These are phyloP conservation scores for Pocillopora grandis DNA, from an alignment of 92 coral and sea anemone genomes.

Conservation along the genomic window DNA sequence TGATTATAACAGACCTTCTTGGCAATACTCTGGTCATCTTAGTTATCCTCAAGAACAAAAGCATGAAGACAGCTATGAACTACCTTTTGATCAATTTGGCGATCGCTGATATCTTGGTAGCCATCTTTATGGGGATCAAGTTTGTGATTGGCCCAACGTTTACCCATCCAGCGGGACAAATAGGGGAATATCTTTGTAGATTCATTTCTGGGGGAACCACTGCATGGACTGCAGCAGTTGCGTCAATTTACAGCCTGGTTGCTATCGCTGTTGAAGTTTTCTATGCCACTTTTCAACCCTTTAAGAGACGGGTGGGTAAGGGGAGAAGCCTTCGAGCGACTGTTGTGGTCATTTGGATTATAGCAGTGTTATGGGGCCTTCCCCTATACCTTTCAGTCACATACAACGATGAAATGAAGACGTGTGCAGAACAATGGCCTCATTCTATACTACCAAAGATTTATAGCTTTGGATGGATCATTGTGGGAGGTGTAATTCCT, in stretches of 20 bases:
- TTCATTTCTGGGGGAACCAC: constrained; percentile 38
- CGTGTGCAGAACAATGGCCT: constrained; percentile 41
- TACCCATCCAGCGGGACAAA: constrained; percentile 18
- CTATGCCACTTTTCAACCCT: constrained; percentile 6
- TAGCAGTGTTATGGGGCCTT: constrained; percentile 42
- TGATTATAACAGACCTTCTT: constrained; percentile 27
- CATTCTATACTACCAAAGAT: constrained; percentile 18
- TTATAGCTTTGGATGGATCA: constrained; percentile 42
- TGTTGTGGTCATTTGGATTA: constrained; percentile 7
- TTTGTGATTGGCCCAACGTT: constrained; percentile 29
- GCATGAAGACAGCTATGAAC: constrained; percentile 27
- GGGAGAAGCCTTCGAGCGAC: neutral
- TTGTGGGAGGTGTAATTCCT: constrained; percentile 32
- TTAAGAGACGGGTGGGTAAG: neutral
- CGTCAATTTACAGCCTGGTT: constrained; percentile 34
- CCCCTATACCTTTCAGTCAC: constrained; percentile 41
- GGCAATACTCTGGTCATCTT: constrained; percentile 36
- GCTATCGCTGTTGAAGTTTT: constrained; percentile 16
- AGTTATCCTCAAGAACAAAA: constrained; percentile 9
- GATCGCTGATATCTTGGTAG: constrained; percentile 27
- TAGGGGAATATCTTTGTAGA: constrained; percentile 22
- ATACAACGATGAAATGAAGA: constrained; percentile 11
- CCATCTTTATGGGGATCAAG: constrained; percentile 37
- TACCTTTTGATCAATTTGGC: constrained; percentile 32
- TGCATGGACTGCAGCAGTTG: constrained; percentile 38